Evolutionary conservation across 2,888 invertebrate species (phyloP).

Genomic region (Adela reaumurella): DNA sequence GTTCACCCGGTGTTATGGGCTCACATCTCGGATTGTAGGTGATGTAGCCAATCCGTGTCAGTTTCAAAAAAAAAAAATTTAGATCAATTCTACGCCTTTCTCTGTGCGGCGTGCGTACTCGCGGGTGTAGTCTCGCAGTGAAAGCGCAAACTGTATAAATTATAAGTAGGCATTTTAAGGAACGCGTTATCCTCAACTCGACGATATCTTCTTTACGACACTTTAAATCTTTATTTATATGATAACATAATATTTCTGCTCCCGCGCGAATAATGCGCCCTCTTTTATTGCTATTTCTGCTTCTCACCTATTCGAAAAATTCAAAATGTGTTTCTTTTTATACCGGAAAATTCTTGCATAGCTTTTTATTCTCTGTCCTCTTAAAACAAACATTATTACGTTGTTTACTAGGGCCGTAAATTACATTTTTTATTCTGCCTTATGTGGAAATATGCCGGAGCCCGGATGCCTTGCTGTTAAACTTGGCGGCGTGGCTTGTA

Average conservation of each 20-base stretch:
- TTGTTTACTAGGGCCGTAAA: neutral
- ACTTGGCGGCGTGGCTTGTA: too few species aligned
- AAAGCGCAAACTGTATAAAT: neutral
- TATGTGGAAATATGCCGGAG: neutral
- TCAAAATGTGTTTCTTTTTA: neutral
- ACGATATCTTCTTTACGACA: slow-evolving; percentile 4
- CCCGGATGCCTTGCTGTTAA: too few species aligned
- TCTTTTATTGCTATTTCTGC: neutral
- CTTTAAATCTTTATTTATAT: slow-evolving; percentile 7
- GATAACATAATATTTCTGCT: slow-evolving; percentile 4
- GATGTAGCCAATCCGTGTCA: too few species aligned
- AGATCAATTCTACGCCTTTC: too few species aligned
- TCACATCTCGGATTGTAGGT: too few species aligned
- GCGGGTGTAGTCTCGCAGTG: neutral
- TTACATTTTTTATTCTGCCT: neutral
- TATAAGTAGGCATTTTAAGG: neutral
- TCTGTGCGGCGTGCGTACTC: too few species aligned
- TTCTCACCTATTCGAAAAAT: neutral
- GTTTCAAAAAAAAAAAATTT: too few species aligned
- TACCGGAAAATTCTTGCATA: neutral
- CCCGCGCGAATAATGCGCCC: neutral
- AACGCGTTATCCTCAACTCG: neutral
- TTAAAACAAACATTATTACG: neutral
- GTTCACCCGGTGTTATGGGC: too few species aligned
- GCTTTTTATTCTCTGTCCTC: neutral